These are phyloP conservation scores for Muscicapa comitata DNA, from an alignment of 2,797 vertebrate genomes.

Conservation along the genomic window DNA sequence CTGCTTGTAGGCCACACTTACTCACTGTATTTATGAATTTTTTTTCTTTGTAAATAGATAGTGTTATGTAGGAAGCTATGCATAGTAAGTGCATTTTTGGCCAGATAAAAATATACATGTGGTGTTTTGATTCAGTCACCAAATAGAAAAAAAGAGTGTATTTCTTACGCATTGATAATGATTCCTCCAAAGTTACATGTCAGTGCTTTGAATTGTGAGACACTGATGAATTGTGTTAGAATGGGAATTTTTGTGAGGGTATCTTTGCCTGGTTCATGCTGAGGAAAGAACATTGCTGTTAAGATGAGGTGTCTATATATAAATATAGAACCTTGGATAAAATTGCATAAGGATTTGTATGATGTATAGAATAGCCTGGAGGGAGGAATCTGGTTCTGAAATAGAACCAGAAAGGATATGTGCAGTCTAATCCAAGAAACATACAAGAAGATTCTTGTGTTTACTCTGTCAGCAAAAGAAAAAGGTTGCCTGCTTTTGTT, in stretches of 20 bases:
- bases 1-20: not conserved
- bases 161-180: not conserved
- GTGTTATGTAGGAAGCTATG: not conserved
- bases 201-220: not conserved
- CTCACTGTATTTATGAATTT: not conserved
- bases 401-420: not conserved
- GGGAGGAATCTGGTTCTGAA: conserved; percentile 24
- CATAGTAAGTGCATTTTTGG: not conserved
- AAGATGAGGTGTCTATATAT: not conserved
- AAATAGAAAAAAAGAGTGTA: not conserved
- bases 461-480: not conserved
- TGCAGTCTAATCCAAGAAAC: not conserved
- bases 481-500: not conserved
- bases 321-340: conserved; percentile 27
- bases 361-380: not conserved
- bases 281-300: not conserved
- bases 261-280: not conserved
- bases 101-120: not conserved
- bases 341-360: conserved; percentile 32
- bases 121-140: not conserved
- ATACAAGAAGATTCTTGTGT: not conserved
- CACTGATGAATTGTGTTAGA: not conserved
- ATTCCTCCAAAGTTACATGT: rapidly evolving
- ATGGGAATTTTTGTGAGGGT: not conserved
- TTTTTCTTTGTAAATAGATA: not conserved